Conservation (phyloP, 2,888 invertebrate species). For the Blastobasis lacticolella region DNA sequence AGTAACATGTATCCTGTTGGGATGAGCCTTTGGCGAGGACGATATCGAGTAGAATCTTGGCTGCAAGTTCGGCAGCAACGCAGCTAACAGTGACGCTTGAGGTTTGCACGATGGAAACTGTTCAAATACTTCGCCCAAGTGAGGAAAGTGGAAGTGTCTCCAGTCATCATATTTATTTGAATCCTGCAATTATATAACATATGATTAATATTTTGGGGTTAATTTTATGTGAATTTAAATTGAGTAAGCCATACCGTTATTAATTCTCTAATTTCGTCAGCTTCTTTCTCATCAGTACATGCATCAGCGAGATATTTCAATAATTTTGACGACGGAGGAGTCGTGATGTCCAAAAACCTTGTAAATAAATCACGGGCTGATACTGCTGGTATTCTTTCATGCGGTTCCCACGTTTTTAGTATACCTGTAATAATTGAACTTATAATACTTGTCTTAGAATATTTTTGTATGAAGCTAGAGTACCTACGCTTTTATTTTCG, state of each 20-base stretch:
- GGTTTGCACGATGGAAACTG: slow-evolving; percentile 91
- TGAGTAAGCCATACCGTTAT: slow-evolving; percentile 75
- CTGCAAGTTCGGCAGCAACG: slow-evolving; percentile 88
- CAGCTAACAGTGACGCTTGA: slow-evolving; percentile 85
- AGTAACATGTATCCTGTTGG: slow-evolving; percentile 88
- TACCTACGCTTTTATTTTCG: not conserved
- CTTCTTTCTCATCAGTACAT: slow-evolving; percentile 83
- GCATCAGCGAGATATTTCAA: slow-evolving; percentile 86
- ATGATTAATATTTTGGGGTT: not conserved
- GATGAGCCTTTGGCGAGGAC: slow-evolving; percentile 84
- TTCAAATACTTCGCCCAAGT: slow-evolving; percentile 88
- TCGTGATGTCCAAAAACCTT: slow-evolving; percentile 91
- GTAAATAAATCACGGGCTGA: slow-evolving; percentile 83
- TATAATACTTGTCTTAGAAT: not conserved
- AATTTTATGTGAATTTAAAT: not conserved
- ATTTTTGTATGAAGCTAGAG: not conserved
- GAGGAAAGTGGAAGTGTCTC: slow-evolving; percentile 89
- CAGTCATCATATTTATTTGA: slow-evolving; percentile 93
- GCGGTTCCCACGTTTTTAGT: slow-evolving; percentile 88
- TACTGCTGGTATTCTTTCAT: slow-evolving; percentile 85
- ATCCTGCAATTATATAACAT: slow-evolving; percentile 72
- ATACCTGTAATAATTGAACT: slow-evolving; percentile 71
- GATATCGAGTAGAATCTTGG: slow-evolving; percentile 96
- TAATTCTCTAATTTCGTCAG: slow-evolving; percentile 78
- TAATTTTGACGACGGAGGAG: slow-evolving; percentile 90